phyloP scores from a whole-genome alignment of 2,113 vertebrate species.

The Chlorodrepanis virens region DNA sequence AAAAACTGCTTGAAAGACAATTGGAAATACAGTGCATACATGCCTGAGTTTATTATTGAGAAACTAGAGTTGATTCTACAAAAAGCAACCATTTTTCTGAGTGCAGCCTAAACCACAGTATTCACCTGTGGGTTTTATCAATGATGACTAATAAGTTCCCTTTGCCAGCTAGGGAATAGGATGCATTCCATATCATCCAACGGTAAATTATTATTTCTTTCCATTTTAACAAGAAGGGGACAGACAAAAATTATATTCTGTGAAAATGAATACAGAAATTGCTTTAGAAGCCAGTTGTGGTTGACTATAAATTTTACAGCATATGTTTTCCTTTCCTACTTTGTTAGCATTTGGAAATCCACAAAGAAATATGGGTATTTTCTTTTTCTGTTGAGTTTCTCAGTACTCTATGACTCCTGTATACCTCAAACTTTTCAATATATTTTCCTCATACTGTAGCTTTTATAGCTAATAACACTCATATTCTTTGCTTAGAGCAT shows the following conservation, averaged over 20 bases:
- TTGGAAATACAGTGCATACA: background rate
- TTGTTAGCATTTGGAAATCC: conserved; percentile 3
- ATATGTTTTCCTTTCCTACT: background rate
- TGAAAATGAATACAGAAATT: background rate
- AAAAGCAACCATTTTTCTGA: background rate
- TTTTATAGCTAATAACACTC: conserved; percentile 1
- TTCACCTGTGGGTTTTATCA: conserved; percentile 11
- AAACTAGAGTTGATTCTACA: background rate
- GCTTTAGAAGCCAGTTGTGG: background rate
- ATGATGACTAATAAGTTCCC: background rate
- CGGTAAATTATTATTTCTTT: background rate
- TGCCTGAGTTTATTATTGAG: background rate
- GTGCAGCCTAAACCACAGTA: background rate
- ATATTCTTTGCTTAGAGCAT: conserved; percentile 31
- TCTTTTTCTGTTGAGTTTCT: background rate
- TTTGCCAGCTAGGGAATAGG: background rate
- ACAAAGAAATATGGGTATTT: background rate
- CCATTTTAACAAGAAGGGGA: background rate
- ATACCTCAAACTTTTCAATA: background rate
- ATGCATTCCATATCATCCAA: background rate
- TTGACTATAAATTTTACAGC: background rate
- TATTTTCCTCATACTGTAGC: background rate
- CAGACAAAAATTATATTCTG: background rate
- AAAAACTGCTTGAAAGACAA: background rate
- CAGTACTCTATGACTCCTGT: background rate